A percentile compares a stretch with the other conserved stretches of the same genome.
Evolutionary conservation across 1,140 invertebrate species (phyloP).

Genomic region (Drosophila pectinifera): DNA sequence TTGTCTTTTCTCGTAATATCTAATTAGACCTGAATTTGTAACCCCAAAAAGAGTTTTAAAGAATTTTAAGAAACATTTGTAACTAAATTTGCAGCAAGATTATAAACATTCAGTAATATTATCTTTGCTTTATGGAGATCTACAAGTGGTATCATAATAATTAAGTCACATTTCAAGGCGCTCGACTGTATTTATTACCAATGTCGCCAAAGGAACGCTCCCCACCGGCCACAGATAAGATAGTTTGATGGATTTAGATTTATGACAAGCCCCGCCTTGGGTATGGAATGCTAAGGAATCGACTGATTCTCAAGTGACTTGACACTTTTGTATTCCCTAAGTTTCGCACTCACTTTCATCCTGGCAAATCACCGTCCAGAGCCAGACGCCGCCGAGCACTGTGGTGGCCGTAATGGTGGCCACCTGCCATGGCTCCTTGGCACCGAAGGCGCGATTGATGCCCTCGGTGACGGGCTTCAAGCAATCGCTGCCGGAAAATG

Average conservation of each 20-base stretch:
- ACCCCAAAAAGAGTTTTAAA: not conserved
- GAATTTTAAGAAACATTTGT: not conserved
- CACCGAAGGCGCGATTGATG: conserved; percentile 87
- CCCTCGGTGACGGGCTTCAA: conserved; percentile 63
- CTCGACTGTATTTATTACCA: conserved; percentile 8
- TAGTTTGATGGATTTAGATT: conserved; percentile 60
- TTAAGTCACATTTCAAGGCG: conserved; percentile 13
- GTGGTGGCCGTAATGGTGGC: conserved; percentile 90
- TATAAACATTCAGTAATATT: not conserved
- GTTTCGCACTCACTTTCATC: conserved; percentile 90
- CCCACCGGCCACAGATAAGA: conserved; percentile 49
- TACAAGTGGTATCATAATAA: conserved; percentile 10
- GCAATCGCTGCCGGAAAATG: conserved; percentile 64
- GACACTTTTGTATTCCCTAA: not conserved
- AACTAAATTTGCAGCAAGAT: too few species aligned
- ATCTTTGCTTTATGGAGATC: not conserved
- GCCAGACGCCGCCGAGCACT: conserved; percentile 88
- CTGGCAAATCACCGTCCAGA: conserved; percentile 90
- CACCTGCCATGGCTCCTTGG: conserved; percentile 91
- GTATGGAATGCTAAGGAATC: conserved; percentile 13
- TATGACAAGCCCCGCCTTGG: conserved; percentile 13
- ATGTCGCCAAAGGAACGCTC: conserved; percentile 4
- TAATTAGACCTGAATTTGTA: not conserved
- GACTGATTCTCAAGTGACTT: conserved; percentile 8
- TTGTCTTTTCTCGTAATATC: not conserved